Evolutionary conservation across 2,888 invertebrate species (phyloP).

Genomic region (Sylvicola cinctus): DNA sequence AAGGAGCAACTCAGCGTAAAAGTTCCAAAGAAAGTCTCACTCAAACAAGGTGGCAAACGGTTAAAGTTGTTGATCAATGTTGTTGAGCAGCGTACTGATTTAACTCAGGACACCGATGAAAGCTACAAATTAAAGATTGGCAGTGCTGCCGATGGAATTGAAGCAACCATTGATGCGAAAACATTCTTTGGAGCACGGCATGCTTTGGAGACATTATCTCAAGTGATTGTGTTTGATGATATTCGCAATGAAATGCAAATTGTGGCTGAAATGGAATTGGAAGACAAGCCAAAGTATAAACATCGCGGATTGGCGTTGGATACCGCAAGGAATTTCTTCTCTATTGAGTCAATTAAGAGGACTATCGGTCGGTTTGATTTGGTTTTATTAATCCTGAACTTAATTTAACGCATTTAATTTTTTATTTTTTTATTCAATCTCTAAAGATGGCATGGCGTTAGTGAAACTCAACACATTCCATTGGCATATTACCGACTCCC

Average conservation of each 20-base stretch:
- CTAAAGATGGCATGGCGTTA: conserved; percentile 77
- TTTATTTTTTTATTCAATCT: too few species aligned
- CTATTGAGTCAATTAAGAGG: conserved; percentile 45
- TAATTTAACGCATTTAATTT: too few species aligned
- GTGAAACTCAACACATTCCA: conserved; percentile 87
- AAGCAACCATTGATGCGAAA: conserved; percentile 28
- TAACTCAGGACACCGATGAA: conserved; percentile 33
- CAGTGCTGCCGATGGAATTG: conserved; percentile 19
- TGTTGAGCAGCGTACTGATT: conserved; percentile 12
- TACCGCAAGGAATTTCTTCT: conserved; percentile 72
- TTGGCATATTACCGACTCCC: conserved; percentile 87
- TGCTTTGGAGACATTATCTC: conserved; percentile 33
- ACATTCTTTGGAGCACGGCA: conserved; percentile 41
- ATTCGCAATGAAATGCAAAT: conserved; percentile 30
- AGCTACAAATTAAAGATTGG: conserved; percentile 24
- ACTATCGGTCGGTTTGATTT: conserved; percentile 44
- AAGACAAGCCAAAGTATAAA: conserved; percentile 65
- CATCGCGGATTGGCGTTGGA: conserved; percentile 81
- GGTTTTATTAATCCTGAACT: not conserved
- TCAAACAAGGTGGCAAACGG: conserved; percentile 23
- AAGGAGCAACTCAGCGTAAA: conserved; percentile 16
- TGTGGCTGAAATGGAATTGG: conserved; percentile 36
- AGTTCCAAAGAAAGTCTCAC: conserved; percentile 14
- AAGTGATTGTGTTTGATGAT: conserved; percentile 23
- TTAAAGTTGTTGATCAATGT: conserved; percentile 10